phyloP scores from a whole-genome alignment of 1,140 invertebrate species.

The Coptotermes formosanus region DNA sequence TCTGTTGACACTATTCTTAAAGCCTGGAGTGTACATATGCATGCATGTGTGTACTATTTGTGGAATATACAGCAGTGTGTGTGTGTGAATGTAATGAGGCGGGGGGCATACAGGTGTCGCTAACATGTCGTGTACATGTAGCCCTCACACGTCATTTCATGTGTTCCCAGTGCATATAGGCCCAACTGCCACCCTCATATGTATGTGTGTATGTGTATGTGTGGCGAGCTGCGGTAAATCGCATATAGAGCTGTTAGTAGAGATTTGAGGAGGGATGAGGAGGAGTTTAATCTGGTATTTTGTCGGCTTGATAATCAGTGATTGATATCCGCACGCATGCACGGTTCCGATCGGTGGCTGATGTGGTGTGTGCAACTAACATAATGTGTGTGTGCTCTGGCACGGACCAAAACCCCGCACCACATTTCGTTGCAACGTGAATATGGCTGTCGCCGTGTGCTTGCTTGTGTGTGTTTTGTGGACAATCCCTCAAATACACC shows the following conservation, averaged over 20 bases:
- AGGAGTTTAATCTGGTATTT: conserved; percentile 31
- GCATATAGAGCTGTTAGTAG: conserved; percentile 24
- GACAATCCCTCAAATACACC: conserved; percentile 30
- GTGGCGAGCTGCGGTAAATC: conserved; percentile 16
- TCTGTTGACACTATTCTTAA: conserved; percentile 19
- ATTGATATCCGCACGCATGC: conserved; percentile 33
- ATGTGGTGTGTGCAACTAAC: conserved; percentile 17
- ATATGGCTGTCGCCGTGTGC: conserved; percentile 11
- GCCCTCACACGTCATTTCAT: conserved; percentile 29
- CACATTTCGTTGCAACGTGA: conserved; percentile 5
- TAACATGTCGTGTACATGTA: conserved; percentile 27
- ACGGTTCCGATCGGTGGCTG: conserved; percentile 23
- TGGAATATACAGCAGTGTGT: background rate
- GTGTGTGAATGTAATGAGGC: conserved; percentile 25
- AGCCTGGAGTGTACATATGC: background rate
- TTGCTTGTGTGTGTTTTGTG: conserved; percentile 20
- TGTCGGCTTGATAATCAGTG: conserved; percentile 35
- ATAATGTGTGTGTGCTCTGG: conserved; percentile 12
- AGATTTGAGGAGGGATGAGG: conserved; percentile 27
- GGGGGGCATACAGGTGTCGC: conserved; percentile 28
- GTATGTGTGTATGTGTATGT: background rate
- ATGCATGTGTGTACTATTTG: conserved; percentile 16
- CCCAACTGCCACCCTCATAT: background rate
- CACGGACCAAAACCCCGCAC: conserved; percentile 13
- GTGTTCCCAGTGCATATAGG: conserved; percentile 22